phyloP scores from a whole-genome alignment of 1,140 invertebrate genomes.

The Calephelis nemesis region DNA sequence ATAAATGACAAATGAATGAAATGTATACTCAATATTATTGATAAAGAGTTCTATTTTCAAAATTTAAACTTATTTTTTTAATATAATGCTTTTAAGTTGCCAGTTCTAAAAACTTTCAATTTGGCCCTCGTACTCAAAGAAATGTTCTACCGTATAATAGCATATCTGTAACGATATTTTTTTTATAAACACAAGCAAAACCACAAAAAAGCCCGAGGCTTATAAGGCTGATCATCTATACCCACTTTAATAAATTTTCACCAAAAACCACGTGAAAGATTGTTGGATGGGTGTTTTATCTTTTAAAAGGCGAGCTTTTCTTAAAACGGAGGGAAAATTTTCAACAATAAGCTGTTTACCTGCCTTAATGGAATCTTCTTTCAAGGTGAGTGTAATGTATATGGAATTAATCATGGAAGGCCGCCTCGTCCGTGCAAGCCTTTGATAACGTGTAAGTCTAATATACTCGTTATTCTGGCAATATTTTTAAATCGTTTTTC shows the following conservation, averaged over 20 bases:
- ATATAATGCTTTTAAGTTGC: too few species aligned
- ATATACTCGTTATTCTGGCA: background rate
- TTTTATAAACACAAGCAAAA: too few species aligned
- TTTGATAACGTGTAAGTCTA: constrained; percentile 4
- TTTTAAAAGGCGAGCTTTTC: constrained; percentile 25
- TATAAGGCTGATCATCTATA: too few species aligned
- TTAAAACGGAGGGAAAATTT: constrained; percentile 33
- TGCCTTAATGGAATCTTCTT: constrained; percentile 31
- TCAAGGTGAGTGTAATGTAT: constrained; percentile 16
- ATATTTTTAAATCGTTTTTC: constrained; percentile 8
- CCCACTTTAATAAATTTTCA: background rate
- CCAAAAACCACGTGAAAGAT: background rate
- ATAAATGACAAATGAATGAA: too few species aligned
- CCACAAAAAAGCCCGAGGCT: too few species aligned
- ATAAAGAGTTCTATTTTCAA: too few species aligned
- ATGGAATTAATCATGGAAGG: constrained; percentile 19
- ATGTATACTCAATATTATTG: too few species aligned
- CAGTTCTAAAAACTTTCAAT: too few species aligned
- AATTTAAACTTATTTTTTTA: too few species aligned
- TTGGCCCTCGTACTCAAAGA: too few species aligned
- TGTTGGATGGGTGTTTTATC: constrained; percentile 31
- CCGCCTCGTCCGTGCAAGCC: constrained; percentile 2
- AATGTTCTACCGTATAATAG: too few species aligned
- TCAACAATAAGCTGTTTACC: constrained; percentile 34
- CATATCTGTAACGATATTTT: too few species aligned